Evolutionary conservation across 1,140 invertebrate species (phyloP), one percentile per base, ranked within the genome.

Genomic region (Pogonomyrmex barbatus): DNA sequence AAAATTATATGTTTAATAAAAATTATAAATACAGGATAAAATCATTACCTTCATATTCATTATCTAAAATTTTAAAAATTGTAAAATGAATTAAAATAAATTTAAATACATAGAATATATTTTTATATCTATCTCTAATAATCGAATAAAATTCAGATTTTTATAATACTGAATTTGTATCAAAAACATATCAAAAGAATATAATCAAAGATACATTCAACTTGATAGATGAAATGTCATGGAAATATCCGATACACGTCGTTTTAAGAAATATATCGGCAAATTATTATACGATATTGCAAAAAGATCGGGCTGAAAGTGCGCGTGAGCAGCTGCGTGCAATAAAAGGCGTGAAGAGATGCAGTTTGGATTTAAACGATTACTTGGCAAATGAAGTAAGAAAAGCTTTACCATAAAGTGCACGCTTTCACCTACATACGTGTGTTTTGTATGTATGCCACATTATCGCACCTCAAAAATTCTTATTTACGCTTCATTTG

Each of bases 281-380:
- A 47, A 84, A n/a, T n/a, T 88, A 85, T 79, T 81, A 42, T 70
- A 67, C 17, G 14, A 5, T 12, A 12, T 47, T 12, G 24, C 47
- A 42, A 9, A 45, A 75, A 24, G 47, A 39, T 8, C n/a, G 8
- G n/a, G 30, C 24, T 71, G 36, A 45, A 71, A 68, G 10, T 79
- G 60, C 62, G 36, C 45, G 77, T 33, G 33, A 88, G 70, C 76
- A 63, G 54, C 45, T 54, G 36, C 47, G 14, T 52, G 52, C 24
- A 70, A 65, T 50, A 87, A 77, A 87, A 82, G 30, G 4, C 50
- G 14, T 42, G 36, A 42, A 52, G 36, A 77, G 83, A 58, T 62
- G 54, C 17, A 83, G 54, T 71, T 65, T 73, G 36, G 42, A 88
- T 88, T 88, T 78, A 71, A 78, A 33, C 58, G 65, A 85, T 78